Evolutionary conservation across 2,888 invertebrate species (phyloP), one percentile per base, ranked within the genome.

Genomic region (Alsophila aescularia): DNA sequence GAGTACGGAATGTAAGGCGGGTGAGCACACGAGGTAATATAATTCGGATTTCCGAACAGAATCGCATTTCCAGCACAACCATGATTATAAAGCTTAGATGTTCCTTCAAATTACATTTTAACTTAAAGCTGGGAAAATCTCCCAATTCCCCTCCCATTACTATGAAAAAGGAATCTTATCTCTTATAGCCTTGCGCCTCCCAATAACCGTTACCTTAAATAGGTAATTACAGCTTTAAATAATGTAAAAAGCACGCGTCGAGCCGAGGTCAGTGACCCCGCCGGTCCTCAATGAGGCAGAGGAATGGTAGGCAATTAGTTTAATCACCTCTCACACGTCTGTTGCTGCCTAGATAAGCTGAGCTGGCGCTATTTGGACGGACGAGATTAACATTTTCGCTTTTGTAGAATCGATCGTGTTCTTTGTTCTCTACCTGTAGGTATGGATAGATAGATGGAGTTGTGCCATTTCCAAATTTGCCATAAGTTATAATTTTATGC

Each of bases 241-340:
- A 62, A 43, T 53, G 41, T 48, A 50, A 54, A 24, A 64, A 54
- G 59, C 71, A 71, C 68, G 70, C 69, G 73, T 51, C 47, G 53
- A 29, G 73, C 50, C 47, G 53, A 29, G 79, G 72, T 78, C 77
- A 65, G 14, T 54, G 75, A 70, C 73, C 77, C 29, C 43, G 12
- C 4, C 58, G 15, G 62, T 69, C 67, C 67, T 71, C 66, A 72
- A 69, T 69, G 65, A 67, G 62, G 52, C 61, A 63, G 64, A 76
- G 77, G 66, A 80, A 83, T 80, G 76, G 72, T 72, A 67, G 70
- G 79, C 79, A 80, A 85, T 86, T 85, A 84, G 78, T 83, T 76
- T 85, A 85, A 87, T 83, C 77, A 75, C 81, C 74, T 79, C 74
- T 79, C 72, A 62, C 78, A 70, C 79, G 79, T 75, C 77, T 80